phyloP scores from a whole-genome alignment of 2,113 vertebrate genomes.

The Salminus brasiliensis region DNA sequence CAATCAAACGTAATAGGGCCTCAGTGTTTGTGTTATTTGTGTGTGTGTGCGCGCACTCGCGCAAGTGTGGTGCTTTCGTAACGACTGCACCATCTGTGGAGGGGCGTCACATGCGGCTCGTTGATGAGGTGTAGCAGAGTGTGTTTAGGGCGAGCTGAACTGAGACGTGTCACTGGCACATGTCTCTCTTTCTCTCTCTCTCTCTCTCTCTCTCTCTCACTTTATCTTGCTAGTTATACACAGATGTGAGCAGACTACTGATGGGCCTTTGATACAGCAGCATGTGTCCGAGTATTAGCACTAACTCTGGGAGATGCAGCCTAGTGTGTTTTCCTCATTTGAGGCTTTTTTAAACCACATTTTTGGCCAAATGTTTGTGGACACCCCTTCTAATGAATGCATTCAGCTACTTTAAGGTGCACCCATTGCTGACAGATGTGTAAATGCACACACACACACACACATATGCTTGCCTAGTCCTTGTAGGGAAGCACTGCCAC shows the following conservation, averaged over 20 bases:
- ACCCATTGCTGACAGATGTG: no score
- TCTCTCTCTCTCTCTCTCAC: slow-evolving; percentile 30
- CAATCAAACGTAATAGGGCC: slow-evolving; percentile 19
- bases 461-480: no score
- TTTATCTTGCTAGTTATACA: slow-evolving; percentile 16
- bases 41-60: background rate
- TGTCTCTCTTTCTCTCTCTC: slow-evolving; percentile 38
- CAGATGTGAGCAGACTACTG: slow-evolving; percentile 23
- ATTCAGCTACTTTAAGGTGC: no score
- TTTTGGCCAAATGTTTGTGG: no score
- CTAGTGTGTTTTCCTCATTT: background rate
- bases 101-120: slow-evolving; percentile 30
- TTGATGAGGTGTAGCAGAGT: slow-evolving; percentile 29
- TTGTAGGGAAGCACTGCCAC: no score
- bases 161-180: slow-evolving; percentile 60
- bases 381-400: no score
- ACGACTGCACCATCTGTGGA: slow-evolving; percentile 48
- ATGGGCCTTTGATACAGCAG: slow-evolving; percentile 27
- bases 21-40: background rate
- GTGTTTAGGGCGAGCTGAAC: slow-evolving; percentile 47
- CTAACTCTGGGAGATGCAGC: background rate
- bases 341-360: no score
- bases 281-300: background rate
- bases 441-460: no score
- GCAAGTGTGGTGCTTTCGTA: slow-evolving; percentile 26